Percentiles rank a stretch among this genome's conserved stretches.
Conservation (phyloP, 2,888 invertebrate genomes). For the Troglohyphantes excavatus region DNA sequence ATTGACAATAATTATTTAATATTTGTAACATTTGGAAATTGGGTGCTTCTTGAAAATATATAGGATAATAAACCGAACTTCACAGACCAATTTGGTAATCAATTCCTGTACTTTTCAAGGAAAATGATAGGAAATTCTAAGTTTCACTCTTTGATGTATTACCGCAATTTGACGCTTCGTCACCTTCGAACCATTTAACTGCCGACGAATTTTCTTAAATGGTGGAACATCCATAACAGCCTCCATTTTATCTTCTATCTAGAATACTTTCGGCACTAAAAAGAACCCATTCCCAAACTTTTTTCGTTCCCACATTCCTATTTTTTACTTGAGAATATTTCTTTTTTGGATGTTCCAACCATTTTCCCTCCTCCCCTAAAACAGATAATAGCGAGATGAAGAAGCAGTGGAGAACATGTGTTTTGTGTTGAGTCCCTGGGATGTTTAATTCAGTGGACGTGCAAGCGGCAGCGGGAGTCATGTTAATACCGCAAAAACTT, state of each 20-base stretch:
- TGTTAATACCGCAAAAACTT: slow-evolving; percentile 16
- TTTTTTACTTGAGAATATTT: too few relatives aligned
- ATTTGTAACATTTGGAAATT: too few relatives aligned
- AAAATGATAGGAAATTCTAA: not conserved
- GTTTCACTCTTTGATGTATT: not conserved
- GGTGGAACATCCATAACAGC: not conserved
- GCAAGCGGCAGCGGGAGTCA: slow-evolving; percentile 25
- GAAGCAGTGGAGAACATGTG: slow-evolving; percentile 14
- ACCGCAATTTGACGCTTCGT: not conserved
- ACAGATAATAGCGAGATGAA: slow-evolving; percentile 34
- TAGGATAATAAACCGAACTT: too few relatives aligned
- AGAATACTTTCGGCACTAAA: not conserved
- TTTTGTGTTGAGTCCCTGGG: slow-evolving; percentile 21
- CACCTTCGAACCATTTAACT: not conserved
- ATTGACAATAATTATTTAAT: too few relatives aligned
- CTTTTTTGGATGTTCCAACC: not conserved
- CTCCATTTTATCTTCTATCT: slow-evolving; percentile 2
- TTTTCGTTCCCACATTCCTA: not conserved
- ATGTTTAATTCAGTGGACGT: slow-evolving; percentile 16
- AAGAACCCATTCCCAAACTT: not conserved
- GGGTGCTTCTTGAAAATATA: too few relatives aligned
- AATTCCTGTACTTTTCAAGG: not conserved
- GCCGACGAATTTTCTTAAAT: not conserved
- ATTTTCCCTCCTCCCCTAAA: too few relatives aligned
- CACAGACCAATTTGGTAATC: too few relatives aligned